Evolutionary conservation across 2,888 invertebrate species (phyloP), one percentile per base, ranked within the genome.

Genomic region (Caenorhabditis wallacei): DNA sequence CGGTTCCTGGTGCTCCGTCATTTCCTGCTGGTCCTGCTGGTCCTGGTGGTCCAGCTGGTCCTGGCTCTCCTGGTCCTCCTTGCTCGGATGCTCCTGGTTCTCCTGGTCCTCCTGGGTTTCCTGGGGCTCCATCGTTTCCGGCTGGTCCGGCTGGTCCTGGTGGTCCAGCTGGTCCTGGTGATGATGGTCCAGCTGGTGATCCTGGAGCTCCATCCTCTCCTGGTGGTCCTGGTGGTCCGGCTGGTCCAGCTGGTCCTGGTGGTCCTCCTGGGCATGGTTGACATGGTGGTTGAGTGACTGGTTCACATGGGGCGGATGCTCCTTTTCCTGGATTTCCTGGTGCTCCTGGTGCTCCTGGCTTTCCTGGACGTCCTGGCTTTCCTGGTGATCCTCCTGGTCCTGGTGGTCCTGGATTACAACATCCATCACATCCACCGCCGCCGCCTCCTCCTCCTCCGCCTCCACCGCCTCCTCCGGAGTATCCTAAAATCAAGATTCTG

Each of bases 251-350:
- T 59, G 84, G 75, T 80, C 88, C 81, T 84, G 88, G 82, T 72
- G 84, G 84, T 78, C 84, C 84, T 75, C 69, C 80, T 72, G 84
- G 84, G 57, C 84, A 84, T 66, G 84, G 84, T 78, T 80, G 84
- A 64, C 86, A 86, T 72, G 86, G 86, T 75, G 86, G 86, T 26
- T 71, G 75, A 13, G 86, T 86, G 59, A 85, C 75, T n/a, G 85
- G 84, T 68, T 83, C 82, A 69, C 87, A 87, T 54, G 85, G 85
- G 13, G 81, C 82, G 0, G 69, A 68, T 26, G 81, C 78, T 64
- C 81, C 80, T 59, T 78, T 82, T 76, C 87, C 87, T 82, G 85
- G 85, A 37, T 82, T 84, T 72, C 88, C 88, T 63, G 87, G 87
- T 16, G 81, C 76, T 70, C 87, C 87, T 64, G 85, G 80, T 59